Evolutionary conservation across 2,113 vertebrate genomes (phyloP), one percentile per base, ranked within the genome.

Genomic region (Cynoglossus semilaevis): DNA sequence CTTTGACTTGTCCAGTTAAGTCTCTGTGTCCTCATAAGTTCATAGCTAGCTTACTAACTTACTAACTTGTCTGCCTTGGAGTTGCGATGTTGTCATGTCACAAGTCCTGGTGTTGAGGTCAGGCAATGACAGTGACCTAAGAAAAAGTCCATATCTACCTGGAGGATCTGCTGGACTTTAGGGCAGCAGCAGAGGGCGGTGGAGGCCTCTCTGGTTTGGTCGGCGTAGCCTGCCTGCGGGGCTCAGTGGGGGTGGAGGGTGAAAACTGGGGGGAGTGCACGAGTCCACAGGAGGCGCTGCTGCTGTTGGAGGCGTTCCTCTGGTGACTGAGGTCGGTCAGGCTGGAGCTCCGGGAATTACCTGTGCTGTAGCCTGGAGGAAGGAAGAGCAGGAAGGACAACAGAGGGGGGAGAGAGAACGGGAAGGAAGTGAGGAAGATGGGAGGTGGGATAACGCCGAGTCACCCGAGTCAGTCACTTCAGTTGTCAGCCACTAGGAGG

Each of bases 301-400:
- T 84, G 67, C 84, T 78, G 55, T 66, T 74, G 8, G 81, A 86
- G 34, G 79, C 9, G 15, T 78, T 82, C 43, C 81, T 66, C 0
- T 80, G 74, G 56, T 76, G 79, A 58, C 72, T 61, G 54, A 86
- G 79, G 70, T 86, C 81, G 0, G 56, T 84, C 63, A 84, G 56
- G 62, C 84, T 86, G 67, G 84, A 86, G 49, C 76, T 80, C 56
- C 76, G 79, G 22, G 81, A 84, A 58, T 78, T 76, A 43, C 79
- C 64, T 0, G 84, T 72, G 62, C 81, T 82, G 43, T 84, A 82
- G 44, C 84, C 84, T 86, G 12, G 16, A 56, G 15, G 16, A n/a
- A 15, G 8, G 22, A 29, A 29, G 22, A 29, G 22, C 22, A 29
- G 22, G 2, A 29, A 29, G 6, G 22, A n/a, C 6, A 29, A 29